A percentile compares a stretch with the other conserved stretches of the same genome.
Conservation (phyloP, 2,113 vertebrate species). For the Andinoacara biseriatus region DNA sequence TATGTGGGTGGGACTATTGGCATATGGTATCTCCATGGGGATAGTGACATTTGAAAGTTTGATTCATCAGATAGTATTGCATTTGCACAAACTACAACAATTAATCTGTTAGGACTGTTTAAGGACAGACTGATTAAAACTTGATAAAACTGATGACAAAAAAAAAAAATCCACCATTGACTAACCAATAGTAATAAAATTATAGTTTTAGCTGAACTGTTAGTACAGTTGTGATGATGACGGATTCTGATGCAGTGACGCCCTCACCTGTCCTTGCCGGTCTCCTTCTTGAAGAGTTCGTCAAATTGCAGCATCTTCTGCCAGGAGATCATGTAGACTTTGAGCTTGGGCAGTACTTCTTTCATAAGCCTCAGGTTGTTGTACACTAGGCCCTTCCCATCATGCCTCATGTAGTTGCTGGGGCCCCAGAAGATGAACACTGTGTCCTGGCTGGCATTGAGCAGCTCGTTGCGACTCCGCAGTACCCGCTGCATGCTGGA, state of each 20-base stretch:
- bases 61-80: neutral
- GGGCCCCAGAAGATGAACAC: slow-evolving; percentile 99
- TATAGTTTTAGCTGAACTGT: neutral
- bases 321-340: slow-evolving; percentile 93
- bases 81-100: neutral
- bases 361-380: slow-evolving; percentile 96
- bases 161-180: too few species aligned
- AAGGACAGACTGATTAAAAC: neutral
- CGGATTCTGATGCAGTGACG: neutral
- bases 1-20: neutral
- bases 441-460: slow-evolving; percentile 91
- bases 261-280: slow-evolving; percentile 94
- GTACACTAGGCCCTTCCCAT: slow-evolving; percentile 94
- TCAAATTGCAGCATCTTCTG: slow-evolving; percentile 99
- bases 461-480: slow-evolving; percentile 89
- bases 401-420: slow-evolving; percentile 96
- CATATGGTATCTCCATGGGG: neutral
- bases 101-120: neutral
- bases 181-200: neutral
- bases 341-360: slow-evolving; percentile 91
- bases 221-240: neutral
- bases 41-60: neutral
- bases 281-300: slow-evolving; percentile 96
- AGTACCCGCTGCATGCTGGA: slow-evolving; percentile 96
- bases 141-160: neutral